These are phyloP conservation scores for Papilio polytes DNA, from an alignment of 1,140 invertebrate species.

Conservation along the genomic window DNA sequence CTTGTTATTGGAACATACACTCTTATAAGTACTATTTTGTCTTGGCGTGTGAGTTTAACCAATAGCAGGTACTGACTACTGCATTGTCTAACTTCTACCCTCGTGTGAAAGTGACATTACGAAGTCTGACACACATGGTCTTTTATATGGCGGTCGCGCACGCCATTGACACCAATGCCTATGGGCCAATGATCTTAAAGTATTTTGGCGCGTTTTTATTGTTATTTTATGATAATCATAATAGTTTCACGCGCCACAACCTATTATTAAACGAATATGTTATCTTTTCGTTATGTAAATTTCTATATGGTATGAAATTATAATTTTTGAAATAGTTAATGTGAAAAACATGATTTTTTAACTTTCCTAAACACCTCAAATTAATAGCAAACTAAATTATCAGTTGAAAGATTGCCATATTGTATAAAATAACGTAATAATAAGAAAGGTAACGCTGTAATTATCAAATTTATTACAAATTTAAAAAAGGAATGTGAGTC, in stretches of 20 bases:
- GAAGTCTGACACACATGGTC: conserved; percentile 29
- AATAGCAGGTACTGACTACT: not conserved
- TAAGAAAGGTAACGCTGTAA: not conserved
- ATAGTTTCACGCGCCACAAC: conserved; percentile 26
- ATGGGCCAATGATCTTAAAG: conserved; percentile 42
- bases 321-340: not conserved
- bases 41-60: too few relatives aligned
- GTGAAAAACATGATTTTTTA: not conserved
- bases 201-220: conserved; percentile 46
- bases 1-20: too few relatives aligned
- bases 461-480: not conserved
- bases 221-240: conserved; percentile 42
- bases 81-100: not conserved
- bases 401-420: too few relatives aligned
- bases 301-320: not conserved
- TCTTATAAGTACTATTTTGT: too few relatives aligned
- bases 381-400: too few relatives aligned
- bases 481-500: not conserved
- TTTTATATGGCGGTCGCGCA: conserved; percentile 39
- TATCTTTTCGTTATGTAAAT: conserved; percentile 26
- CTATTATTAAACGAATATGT: conserved; percentile 3
- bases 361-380: too few relatives aligned
- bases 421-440: not conserved
- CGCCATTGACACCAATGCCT: conserved; percentile 47
- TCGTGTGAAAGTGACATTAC: not conserved